phyloP scores from a whole-genome alignment of 2,888 invertebrate species.

The Lithophane leautieri region DNA sequence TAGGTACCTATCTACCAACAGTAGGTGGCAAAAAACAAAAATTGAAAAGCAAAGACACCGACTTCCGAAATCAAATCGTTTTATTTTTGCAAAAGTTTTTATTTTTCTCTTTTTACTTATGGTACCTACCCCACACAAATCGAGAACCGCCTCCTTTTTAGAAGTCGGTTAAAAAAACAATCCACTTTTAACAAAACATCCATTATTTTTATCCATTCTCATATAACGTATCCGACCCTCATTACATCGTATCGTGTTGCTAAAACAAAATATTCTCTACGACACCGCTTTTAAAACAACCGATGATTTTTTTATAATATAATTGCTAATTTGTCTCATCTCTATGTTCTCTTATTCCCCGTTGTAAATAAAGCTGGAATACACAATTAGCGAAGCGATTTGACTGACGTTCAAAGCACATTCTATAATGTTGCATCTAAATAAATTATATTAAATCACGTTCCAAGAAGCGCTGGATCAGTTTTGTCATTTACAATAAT shows the following conservation, averaged over 20 bases:
- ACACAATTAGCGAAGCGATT: conserved; percentile 15
- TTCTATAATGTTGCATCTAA: too few relatives aligned
- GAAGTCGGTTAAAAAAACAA: not conserved
- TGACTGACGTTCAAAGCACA: too few relatives aligned
- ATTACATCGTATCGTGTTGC: conserved; percentile 71
- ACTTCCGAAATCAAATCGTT: too few relatives aligned
- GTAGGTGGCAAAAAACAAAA: too few relatives aligned
- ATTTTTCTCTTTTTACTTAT: too few relatives aligned
- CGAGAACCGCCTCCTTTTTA: not conserved
- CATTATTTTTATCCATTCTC: conserved; percentile 44
- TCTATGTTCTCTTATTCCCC: conserved; percentile 71
- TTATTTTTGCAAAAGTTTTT: too few relatives aligned
- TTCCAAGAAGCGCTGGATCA: not conserved
- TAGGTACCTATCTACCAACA: too few relatives aligned
- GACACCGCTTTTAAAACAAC: conserved; percentile 81
- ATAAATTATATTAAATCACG: not conserved
- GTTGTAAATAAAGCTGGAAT: conserved; percentile 47
- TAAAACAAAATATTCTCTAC: conserved; percentile 76
- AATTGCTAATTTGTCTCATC: conserved; percentile 87
- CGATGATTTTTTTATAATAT: conserved; percentile 83
- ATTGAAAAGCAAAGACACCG: too few relatives aligned
- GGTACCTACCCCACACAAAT: not conserved
- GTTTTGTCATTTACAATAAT: not conserved
- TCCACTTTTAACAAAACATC: conserved; percentile 23
- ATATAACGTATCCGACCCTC: conserved; percentile 62